Conservation (phyloP, 2,113 vertebrate species). For the Halichoeres trimaculatus region DNA sequence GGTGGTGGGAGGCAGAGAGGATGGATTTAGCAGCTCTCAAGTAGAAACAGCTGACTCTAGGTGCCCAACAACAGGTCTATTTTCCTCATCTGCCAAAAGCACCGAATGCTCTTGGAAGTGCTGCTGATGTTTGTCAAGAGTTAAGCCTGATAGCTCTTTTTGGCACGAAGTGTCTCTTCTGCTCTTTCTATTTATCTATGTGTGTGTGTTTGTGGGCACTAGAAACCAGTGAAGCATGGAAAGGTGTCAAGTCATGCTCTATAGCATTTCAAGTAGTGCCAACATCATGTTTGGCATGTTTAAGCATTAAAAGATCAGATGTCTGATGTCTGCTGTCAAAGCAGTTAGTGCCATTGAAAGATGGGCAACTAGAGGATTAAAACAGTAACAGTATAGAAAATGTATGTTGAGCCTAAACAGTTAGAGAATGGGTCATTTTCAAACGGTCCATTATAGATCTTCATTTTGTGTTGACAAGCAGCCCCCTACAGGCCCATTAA, state of each 20-base stretch:
- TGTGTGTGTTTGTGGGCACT: not conserved
- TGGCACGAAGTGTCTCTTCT: slow-evolving; percentile 15
- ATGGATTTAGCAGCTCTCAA: slow-evolving; percentile 65
- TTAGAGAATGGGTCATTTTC: not conserved
- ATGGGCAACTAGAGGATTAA: not conserved
- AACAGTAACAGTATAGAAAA: not conserved
- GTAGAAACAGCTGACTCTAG: slow-evolving; percentile 64
- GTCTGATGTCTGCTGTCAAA: not conserved
- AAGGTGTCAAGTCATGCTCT: slow-evolving; percentile 16
- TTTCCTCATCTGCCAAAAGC: slow-evolving; percentile 47
- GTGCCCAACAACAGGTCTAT: slow-evolving; percentile 53
- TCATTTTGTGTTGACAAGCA: too few relatives aligned
- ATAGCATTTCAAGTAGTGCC: slow-evolving; percentile 27
- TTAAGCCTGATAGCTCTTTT: slow-evolving; percentile 27
- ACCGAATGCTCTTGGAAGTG: slow-evolving; percentile 39
- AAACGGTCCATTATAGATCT: too few relatives aligned
- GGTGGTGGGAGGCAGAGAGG: slow-evolving; percentile 54
- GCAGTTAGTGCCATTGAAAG: not conserved
- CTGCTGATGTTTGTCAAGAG: slow-evolving; percentile 49
- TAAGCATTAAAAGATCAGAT: not conserved
- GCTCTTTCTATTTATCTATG: slow-evolving; percentile 10
- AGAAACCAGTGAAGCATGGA: slow-evolving; percentile 1
- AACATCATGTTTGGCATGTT: slow-evolving; percentile 9
- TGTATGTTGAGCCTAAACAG: too few relatives aligned
- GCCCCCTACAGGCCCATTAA: too few relatives aligned